phyloP scores from a whole-genome alignment of 1,140 invertebrate genomes.

The Neomicropteryx cornuta region DNA sequence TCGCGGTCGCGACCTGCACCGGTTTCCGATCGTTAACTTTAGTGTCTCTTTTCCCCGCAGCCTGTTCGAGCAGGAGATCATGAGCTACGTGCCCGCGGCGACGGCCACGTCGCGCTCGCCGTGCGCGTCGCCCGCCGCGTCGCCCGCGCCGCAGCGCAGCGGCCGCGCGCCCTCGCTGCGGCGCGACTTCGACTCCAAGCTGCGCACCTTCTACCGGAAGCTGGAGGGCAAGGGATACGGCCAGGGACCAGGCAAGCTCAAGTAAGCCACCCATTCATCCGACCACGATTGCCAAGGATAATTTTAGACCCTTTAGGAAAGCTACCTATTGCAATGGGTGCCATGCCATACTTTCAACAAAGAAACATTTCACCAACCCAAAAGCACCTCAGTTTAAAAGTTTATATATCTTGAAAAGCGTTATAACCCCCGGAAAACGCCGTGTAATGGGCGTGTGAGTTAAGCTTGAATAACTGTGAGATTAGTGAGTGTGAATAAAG shows the following conservation, averaged over 20 bases:
- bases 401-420: no score
- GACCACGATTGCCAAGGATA: neutral
- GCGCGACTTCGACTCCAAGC: conserved; percentile 90
- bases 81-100: conserved; percentile 86
- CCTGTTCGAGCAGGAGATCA: conserved; percentile 96
- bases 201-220: conserved; percentile 90
- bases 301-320: neutral
- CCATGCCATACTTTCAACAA: neutral
- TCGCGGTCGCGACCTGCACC: no score
- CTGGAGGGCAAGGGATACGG: conserved; percentile 94
- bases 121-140: conserved; percentile 66
- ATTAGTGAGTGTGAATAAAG: no score
- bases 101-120: conserved; percentile 39
- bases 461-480: no score
- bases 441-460: no score
- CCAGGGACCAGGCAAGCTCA: conserved; percentile 90
- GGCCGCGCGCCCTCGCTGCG: conserved; percentile 74
- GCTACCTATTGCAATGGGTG: no score
- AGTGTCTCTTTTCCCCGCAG: conserved; percentile 42
- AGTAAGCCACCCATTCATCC: conserved; percentile 53
- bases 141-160: conserved; percentile 63
- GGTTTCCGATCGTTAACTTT: no score
- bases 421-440: no score
- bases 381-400: no score
- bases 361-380: neutral